Base-by-base conservation (phyloP, 1,140 invertebrate species). In the Frieseomelitta varia region DNA sequence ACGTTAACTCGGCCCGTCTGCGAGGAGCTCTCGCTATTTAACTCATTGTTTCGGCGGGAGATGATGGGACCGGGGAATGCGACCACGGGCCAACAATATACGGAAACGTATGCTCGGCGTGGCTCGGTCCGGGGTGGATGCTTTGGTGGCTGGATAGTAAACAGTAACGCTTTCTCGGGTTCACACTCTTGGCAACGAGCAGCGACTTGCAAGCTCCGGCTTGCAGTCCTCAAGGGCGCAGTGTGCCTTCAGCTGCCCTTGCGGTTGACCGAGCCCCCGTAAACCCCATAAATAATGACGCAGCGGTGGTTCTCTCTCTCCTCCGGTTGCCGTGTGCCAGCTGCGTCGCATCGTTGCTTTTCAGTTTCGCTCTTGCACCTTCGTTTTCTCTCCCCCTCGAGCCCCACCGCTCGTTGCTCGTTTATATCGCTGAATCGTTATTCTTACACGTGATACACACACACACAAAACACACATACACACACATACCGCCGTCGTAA, bases 271-370 rank as follows among this genome's bases (percentile, higher is more conserved):
- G 86, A 87, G 81, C 79, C 88, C 88, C 86, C 88, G 86, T 90
- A 90, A 90, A 90, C 86, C 79, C 88, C 74, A 90, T 90, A 90
- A 90, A 90, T 90, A 90, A 90, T 90, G 88, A 88, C 81, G 65
- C 75, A 71, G 77, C 79, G 83, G 86, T 88, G 39, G 39, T 47
- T 47, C 39, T 47, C 39, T 39, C 4, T 8, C 8, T 8, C 39
- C 6, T 47, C 56, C 65, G 69, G 78, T 34, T 63, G 69, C 61
- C 39, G 6, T 77, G 88, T 89, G 78, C 88, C 88, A 89, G 87
- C 85, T 89, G 88, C 27, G 88, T 67, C 85, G 65, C 30, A 55
- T 58, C 74, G 72, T 81, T 81, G 79, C 76, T 71, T 81, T 84
- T 84, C 76, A 85, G 80, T 88, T 84, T 86, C 84, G 63, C 79